A percentile compares a stretch with the other conserved stretches of the same genome.
phyloP scores from a whole-genome alignment of 2,797 vertebrate genomes.

The Sparidentex hasta region DNA sequence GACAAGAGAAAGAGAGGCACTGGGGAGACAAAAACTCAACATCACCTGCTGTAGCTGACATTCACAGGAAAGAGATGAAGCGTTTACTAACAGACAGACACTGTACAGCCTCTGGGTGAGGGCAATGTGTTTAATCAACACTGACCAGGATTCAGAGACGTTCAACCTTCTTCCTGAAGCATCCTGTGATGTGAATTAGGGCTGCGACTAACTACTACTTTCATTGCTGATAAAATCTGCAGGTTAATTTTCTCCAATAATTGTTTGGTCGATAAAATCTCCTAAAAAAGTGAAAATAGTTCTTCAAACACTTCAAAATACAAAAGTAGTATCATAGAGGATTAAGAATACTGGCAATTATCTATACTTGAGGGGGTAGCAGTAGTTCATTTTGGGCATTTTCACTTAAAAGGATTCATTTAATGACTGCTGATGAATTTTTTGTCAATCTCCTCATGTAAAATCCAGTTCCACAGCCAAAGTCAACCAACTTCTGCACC shows the following conservation, averaged over 20 bases:
- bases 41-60: constrained; percentile 63
- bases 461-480: not conserved
- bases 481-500: constrained; percentile 3
- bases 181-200: not conserved
- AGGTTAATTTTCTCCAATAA: not conserved
- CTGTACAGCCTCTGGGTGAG: constrained; percentile 18
- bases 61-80: constrained; percentile 59
- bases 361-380: not conserved
- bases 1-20: constrained; percentile 28
- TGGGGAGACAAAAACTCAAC: constrained; percentile 44
- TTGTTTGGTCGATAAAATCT: not conserved
- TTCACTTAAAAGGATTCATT: not conserved
- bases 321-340: not conserved
- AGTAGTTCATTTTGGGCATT: not conserved
- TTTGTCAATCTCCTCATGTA: not conserved
- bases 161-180: constrained; percentile 18
- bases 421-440: not conserved
- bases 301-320: not conserved
- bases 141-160: not conserved
- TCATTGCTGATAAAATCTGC: not conserved
- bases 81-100: constrained; percentile 34
- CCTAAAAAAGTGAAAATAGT: not conserved
- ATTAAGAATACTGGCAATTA: not conserved
- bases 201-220: not conserved
- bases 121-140: constrained; percentile 12